phyloP scores from a whole-genome alignment of 2,797 vertebrate genomes.

The Adrianichthys oophorus region DNA sequence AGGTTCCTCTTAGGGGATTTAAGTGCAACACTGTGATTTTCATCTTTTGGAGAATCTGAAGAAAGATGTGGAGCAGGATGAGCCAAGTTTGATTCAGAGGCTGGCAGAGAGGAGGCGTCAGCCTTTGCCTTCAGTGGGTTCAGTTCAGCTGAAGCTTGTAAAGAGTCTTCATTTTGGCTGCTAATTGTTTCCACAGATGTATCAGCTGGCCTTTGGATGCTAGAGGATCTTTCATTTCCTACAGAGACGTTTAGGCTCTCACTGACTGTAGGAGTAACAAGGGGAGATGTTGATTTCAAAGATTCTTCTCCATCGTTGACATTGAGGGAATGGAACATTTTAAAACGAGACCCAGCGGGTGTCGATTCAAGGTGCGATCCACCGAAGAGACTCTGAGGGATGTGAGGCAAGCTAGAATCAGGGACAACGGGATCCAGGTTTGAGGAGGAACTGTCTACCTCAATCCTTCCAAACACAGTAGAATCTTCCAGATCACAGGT shows the following conservation, averaged over 20 bases:
- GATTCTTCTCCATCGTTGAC: not conserved
- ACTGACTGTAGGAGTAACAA: not conserved
- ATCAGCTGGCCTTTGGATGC: slow-evolving; percentile 23
- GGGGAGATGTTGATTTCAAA: not conserved
- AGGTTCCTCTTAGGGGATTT: too few relatives aligned
- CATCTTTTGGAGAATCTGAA: not conserved
- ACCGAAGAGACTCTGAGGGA: not conserved
- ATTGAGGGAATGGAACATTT: not conserved
- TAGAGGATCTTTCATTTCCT: not conserved
- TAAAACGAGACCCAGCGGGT: not conserved
- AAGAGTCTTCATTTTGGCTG: not conserved
- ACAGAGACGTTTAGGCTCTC: not conserved
- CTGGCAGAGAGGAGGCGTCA: not conserved
- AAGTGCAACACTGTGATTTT: not conserved
- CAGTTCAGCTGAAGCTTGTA: not conserved
- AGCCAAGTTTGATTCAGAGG: not conserved
- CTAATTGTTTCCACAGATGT: not conserved
- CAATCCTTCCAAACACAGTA: too few relatives aligned
- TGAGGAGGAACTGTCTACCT: not conserved
- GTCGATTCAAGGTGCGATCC: not conserved
- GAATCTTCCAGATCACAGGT: too few relatives aligned
- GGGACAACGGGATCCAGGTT: not conserved
- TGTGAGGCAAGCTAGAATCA: not conserved
- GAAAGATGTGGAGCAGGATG: not conserved
- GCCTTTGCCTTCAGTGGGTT: not conserved